Evolutionary conservation across 2,888 invertebrate species (phyloP), one percentile per base, ranked within the genome.

Genomic region (Cybosia mesomella): DNA sequence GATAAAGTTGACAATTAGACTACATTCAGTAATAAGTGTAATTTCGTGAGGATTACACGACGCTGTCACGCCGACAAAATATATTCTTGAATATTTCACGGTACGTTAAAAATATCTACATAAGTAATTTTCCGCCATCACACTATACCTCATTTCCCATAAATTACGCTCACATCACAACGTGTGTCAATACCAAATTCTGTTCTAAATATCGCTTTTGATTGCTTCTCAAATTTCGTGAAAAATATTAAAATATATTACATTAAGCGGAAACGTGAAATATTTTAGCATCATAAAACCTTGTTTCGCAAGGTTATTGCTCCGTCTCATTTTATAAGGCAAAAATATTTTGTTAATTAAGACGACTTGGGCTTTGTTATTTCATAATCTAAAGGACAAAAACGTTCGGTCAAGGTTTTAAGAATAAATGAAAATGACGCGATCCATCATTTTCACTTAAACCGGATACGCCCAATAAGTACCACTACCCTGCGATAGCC

Each of bases 191-290:
- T 72, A 71, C 73, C 82, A 81, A 70, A 72, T 68, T 77, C 76
- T 71, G 64, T 75, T 58, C n/a, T 53, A 65, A 53, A 68, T 57
- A 68, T 55, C 43, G 55, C 57, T 64, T 64, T 53, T 70, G 64
- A 70, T 67, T 63, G 59, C 70, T 66, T 32, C 61, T 34, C 32
- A 64, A 67, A 67, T 70, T 64, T 74, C 76, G 63, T 54, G 70
- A 72, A 74, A 81, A 76, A 74, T 72, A 73, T 73, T 76, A 76
- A 75, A 72, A 80, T 77, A 81, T 81, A 79, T 74, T 74, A 73
- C 70, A 81, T 79, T 68, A 70, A 60, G 65, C 72, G 54, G 62
- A 66, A 69, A 69, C 67, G 63, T 64, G 64, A 68, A 74, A 79
- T 78, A 79, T 81, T 79, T 79, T 74, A 73, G 64, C 79, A 70